These are phyloP conservation scores for Lepidochitona cinerea DNA, from an alignment of 2,888 invertebrate species.

Conservation along the genomic window DNA sequence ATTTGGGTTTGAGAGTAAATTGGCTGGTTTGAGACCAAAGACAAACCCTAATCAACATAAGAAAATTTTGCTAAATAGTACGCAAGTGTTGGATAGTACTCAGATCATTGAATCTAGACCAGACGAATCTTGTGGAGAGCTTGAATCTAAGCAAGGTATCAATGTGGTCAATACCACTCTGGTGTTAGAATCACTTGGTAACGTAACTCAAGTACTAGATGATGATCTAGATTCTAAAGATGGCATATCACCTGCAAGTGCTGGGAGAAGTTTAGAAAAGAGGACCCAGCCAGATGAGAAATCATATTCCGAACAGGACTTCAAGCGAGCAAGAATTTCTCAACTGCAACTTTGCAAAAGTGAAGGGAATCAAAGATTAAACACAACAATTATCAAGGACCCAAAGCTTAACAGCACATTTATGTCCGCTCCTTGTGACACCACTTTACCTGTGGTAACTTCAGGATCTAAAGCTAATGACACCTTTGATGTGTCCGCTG, in stretches of 20 bases:
- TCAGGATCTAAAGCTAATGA: not conserved
- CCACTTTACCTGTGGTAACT: not conserved
- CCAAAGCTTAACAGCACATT: not conserved
- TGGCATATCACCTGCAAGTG: not conserved
- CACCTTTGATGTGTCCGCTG: not conserved
- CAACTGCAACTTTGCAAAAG: not conserved
- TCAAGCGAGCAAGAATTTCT: not conserved
- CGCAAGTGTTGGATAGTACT: not conserved
- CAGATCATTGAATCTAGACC: not conserved
- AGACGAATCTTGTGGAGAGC: not conserved
- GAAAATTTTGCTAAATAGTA: not conserved
- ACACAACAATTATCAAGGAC: too few species aligned
- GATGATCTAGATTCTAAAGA: not conserved
- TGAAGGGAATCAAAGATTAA: not conserved
- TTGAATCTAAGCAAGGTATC: too few species aligned
- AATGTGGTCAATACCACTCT: not conserved
- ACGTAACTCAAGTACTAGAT: not conserved
- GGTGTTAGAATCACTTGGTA: not conserved
- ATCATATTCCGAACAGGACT: not conserved
- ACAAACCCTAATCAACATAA: not conserved
- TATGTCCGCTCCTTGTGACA: not conserved
- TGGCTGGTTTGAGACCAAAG: not conserved
- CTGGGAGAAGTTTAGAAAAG: not conserved
- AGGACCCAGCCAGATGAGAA: not conserved
- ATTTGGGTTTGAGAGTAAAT: not conserved